Percentiles rank a stretch among this genome's conserved stretches.
Conservation (phyloP, 2,888 invertebrate species). For the Drosophila cognata region DNA sequence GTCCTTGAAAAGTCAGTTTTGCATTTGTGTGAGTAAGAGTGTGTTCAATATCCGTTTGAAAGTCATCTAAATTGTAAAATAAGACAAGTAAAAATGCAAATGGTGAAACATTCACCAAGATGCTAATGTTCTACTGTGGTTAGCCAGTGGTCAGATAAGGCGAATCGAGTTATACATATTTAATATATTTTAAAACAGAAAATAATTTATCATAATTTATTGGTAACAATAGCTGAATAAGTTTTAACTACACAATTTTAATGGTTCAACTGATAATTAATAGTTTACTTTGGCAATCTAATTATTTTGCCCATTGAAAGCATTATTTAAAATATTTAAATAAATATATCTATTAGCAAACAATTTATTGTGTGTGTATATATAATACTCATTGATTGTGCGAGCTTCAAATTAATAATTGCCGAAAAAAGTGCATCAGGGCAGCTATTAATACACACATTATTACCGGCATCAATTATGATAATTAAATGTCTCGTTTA, state of each 20-base stretch:
- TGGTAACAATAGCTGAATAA: neutral
- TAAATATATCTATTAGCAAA: neutral
- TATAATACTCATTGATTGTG: slow-evolving; percentile 23
- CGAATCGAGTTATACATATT: slow-evolving; percentile 1
- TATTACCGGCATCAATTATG: slow-evolving; percentile 44
- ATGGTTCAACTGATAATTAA: neutral
- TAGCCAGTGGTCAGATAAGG: slow-evolving; percentile 23
- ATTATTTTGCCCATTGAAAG: neutral
- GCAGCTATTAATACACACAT: slow-evolving; percentile 16
- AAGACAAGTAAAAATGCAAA: slow-evolving; percentile 47
- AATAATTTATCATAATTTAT: neutral
- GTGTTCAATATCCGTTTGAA: slow-evolving; percentile 51
- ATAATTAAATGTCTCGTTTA: slow-evolving; percentile 33
- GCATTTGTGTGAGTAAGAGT: slow-evolving; percentile 15
- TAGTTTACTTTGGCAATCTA: neutral
- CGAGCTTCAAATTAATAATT: slow-evolving; percentile 2
- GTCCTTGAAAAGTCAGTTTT: slow-evolving; percentile 5
- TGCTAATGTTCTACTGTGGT: slow-evolving; percentile 36
- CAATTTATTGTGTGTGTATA: slow-evolving; percentile 33
- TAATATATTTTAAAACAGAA: slow-evolving; percentile 7
- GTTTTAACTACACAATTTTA: neutral
- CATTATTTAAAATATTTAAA: too few relatives aligned
- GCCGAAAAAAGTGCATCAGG: slow-evolving; percentile 3
- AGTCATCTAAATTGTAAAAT: slow-evolving; percentile 51
- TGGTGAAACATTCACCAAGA: slow-evolving; percentile 26